A percentile compares a stretch with the other conserved stretches of the same genome.
Evolutionary conservation across 2,797 vertebrate genomes (phyloP).

Genomic region (Anableps anableps): DNA sequence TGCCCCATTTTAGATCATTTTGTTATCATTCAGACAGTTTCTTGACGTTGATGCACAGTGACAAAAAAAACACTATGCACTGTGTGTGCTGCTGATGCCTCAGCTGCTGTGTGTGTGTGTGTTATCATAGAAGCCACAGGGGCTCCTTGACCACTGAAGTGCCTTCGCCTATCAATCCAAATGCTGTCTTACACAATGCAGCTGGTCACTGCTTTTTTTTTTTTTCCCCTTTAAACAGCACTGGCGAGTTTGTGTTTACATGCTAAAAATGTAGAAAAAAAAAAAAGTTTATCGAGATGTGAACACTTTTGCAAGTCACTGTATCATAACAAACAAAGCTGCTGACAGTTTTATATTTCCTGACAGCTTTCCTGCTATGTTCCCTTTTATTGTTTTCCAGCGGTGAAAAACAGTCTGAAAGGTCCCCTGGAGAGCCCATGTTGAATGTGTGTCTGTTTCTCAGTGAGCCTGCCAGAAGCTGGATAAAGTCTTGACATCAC

Average conservation of each 20-base stretch:
- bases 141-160: neutral
- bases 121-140: neutral
- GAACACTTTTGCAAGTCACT: neutral
- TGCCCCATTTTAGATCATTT: neutral
- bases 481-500: slow-evolving; percentile 16
- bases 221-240: too few species aligned
- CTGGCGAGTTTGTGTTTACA: neutral
- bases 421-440: slow-evolving; percentile 34
- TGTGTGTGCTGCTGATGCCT: neutral
- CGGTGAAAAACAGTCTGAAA: slow-evolving; percentile 48
- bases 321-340: slow-evolving; percentile 25
- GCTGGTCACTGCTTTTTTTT: neutral
- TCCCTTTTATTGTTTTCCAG: slow-evolving; percentile 44
- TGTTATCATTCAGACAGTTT: neutral
- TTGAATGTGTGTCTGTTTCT: slow-evolving; percentile 19
- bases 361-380: slow-evolving; percentile 43
- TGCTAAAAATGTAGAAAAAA: neutral
- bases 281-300: neutral
- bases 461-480: slow-evolving; percentile 11
- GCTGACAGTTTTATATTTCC: slow-evolving; percentile 47
- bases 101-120: neutral
- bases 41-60: neutral
- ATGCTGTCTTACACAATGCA: neutral
- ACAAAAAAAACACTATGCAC: neutral
- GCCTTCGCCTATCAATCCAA: neutral